phyloP scores from a whole-genome alignment of 2,113 vertebrate genomes.

The Cochlearius cochlearius region DNA sequence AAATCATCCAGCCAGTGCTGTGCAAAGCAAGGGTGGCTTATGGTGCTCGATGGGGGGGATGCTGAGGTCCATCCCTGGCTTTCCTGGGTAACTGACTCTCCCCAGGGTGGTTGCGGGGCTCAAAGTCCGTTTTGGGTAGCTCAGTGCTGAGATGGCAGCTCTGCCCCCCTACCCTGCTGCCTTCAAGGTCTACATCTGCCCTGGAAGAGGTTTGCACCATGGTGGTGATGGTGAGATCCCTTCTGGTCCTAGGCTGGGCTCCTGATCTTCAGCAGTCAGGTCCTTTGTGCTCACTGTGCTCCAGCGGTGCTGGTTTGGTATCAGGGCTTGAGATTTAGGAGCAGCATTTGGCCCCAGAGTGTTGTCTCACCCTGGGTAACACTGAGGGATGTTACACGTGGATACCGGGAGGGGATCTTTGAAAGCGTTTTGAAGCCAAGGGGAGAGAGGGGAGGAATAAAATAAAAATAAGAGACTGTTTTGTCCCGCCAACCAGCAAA shows the following conservation, averaged over 20 bases:
- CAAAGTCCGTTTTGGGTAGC: neutral
- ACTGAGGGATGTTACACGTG: fast-evolving
- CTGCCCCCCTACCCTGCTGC: neutral
- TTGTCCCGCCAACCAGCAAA: neutral
- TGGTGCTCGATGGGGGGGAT: neutral
- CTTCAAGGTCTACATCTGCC: neutral
- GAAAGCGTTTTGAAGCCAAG: neutral
- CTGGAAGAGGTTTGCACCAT: neutral
- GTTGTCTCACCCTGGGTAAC: neutral
- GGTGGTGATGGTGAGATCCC: neutral
- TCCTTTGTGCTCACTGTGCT: fast-evolving
- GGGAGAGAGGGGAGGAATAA: neutral
- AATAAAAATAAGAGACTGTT: neutral
- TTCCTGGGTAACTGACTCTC: fast-evolving
- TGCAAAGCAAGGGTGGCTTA: neutral
- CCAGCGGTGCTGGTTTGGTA: fast-evolving
- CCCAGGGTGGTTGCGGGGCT: neutral
- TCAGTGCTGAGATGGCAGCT: neutral
- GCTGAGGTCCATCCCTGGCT: neutral
- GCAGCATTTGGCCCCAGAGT: neutral
- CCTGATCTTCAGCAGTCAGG: neutral
- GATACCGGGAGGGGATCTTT: neutral
- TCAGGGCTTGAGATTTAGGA: neutral
- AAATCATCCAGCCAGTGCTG: neutral
- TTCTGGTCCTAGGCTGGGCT: neutral